Evolutionary conservation across 2,888 invertebrate genomes (phyloP), one percentile per base, ranked within the genome.

Genomic region (Sisyra terminalis): DNA sequence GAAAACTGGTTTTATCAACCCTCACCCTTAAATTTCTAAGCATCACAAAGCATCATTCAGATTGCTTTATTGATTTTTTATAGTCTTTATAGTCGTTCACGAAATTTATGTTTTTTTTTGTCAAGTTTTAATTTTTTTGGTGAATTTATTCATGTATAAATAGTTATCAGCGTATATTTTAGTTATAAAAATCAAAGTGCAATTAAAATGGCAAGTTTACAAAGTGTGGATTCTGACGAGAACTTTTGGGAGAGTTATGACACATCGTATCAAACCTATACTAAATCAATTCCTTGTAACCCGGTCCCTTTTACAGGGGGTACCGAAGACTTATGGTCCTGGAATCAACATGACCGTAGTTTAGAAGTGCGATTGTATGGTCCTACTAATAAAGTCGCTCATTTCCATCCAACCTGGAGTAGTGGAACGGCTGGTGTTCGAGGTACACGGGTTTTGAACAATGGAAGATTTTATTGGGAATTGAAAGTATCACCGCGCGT

Each of bases 361-460:
- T 57, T 58, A 6, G 71, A 72, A 52, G 70, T 75, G n/a, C 65
- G 71, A 11, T 60, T 80, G 10, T 67, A 68, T 46, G 74, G 73
- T 3, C 57, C 61, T 29, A 61, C 66, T 41, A 61, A 61, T 46
- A 62, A 68, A 34, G 73, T 70, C n/a, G 79, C 75, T 2, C 70
- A 73, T 53, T 82, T 82, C 54, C 81, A 82, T 58, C 80, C 80
- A 6, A 76, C 78, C 54, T 80, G 80, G 79, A 78, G 78, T 53
- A 76, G 75, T 52, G 79, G 80, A 7, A 79, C 80, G 0, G 80
- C 80, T 0, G 81, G 74, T 1, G 75, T 79, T 1, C 66, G 78
- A 39, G 80, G 79, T 5, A 76, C 71, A 13, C 61, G 71, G 15
- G 60, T 73, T 6, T 61, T 82, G n/a, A 78, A 78, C 56, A 70